Evolutionary conservation across 2,888 invertebrate species (phyloP).

Genomic region (Amblyjoppa proteus): DNA sequence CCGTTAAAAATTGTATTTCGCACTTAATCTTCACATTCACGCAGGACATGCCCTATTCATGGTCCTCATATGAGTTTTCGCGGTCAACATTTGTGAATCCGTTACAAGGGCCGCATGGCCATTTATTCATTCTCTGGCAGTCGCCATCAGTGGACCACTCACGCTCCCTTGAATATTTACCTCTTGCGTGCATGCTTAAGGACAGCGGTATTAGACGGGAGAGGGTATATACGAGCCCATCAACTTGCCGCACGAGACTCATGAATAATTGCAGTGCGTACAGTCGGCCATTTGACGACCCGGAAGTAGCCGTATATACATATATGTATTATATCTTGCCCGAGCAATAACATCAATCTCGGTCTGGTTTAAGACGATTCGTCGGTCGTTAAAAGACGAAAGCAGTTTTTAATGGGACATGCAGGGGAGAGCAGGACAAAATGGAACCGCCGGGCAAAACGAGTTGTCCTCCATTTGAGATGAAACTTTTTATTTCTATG

Average conservation of each 20-base stretch:
- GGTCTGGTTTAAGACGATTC: constrained; percentile 56
- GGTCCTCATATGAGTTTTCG: constrained; percentile 1
- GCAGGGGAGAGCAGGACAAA: not conserved
- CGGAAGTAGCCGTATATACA: constrained; percentile 15
- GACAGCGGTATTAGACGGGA: constrained; percentile 19
- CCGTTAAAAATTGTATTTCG: not conserved
- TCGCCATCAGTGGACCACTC: constrained; percentile 25
- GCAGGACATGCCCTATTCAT: not conserved
- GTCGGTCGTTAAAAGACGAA: constrained; percentile 38
- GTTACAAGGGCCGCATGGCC: constrained; percentile 21
- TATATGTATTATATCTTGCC: not conserved
- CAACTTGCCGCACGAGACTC: constrained; percentile 44
- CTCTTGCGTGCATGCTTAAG: constrained; percentile 27
- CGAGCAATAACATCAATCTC: constrained; percentile 67
- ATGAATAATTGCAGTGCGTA: constrained; percentile 59
- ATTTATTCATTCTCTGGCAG: constrained; percentile 36
- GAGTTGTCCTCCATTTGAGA: not conserved
- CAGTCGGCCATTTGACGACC: constrained; percentile 39
- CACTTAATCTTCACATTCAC: constrained; percentile 1
- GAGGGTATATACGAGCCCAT: constrained; percentile 45
- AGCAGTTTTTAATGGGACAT: not conserved
- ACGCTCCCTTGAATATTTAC: constrained; percentile 6
- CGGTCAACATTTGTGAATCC: constrained; percentile 3
- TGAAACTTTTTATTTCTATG: not conserved
- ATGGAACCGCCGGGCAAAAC: not conserved